Base-by-base conservation (phyloP, 2,797 vertebrate species). In the Sebastes jordani region DNA sequence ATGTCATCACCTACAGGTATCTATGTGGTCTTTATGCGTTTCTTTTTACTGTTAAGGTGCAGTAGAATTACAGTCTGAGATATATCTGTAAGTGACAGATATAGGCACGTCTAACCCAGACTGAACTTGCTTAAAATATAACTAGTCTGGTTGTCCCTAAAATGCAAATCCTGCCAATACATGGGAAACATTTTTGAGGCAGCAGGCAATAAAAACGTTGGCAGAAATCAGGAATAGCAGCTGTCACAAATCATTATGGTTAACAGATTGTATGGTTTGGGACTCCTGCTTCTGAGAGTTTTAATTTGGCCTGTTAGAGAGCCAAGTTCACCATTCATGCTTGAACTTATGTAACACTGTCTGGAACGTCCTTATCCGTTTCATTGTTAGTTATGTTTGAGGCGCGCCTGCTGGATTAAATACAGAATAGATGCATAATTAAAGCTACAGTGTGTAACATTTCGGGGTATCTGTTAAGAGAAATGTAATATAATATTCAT, bases 1-100 rank as follows among this genome's bases (percentile, higher is more conserved):
- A 93, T 1, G 70, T 92, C 76, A 85, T 97, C 81, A 94, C 94
- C 67, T 96, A 95, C 93, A 94, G 91, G 96, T 96, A 88, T 11
- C 29, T 32, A 13, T 49, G 16, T 30, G 22, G 25, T 23, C 34
- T 58, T 69, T 42, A 11, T 38, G 3, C 32, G 23, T 20, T 68
- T 61, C 3, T 49, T 11, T 49, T 64, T 10, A 29, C 20, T 32
- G 42, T 42, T 13, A 10, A 55, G 25, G 1, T 30, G 6, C 2
- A 59, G 6, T 16, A 1, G 34, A 58, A 59, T 25, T 69, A 20
- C 18, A 62, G 1, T 62, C 58, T 54, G 42, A 58, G 20, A 34
- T 8, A 58, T 22, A 58, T 34, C 13, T 38, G 27, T 58, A 52
- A 11, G 22, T 14, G 3, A 73, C 27, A 4, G 5, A 16, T 14